Base-by-base conservation (phyloP, 2,888 invertebrate species). In the Odontomyia ornata region DNA sequence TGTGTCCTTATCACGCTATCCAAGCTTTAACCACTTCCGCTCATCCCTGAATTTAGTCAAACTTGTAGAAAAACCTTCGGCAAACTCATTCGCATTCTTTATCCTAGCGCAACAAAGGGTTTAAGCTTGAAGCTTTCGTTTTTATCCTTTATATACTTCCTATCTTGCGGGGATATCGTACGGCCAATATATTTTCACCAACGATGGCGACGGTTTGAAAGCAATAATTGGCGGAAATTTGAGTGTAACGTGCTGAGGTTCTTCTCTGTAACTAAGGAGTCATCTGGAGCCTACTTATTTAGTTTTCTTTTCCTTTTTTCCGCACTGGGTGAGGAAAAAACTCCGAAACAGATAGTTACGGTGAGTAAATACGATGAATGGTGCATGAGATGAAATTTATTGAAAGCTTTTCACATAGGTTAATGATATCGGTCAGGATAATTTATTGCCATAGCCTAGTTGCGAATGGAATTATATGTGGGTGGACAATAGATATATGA, bases 1-100 rank as follows among this genome's bases (percentile, higher is more conserved):
- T 72, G 56, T 28, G 52, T 18, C 52, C 28, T 56, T 72, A 72
- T 72, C 72, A 72, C 72, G 72, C 72, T 9, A 72, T 72, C 28
- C 30, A 52, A 9, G 47, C 47, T 67, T n/a, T 7, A 18, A 11
- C 0, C 25, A 7, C 25, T 25, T 23, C 36, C 36, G 9, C 9
- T 60, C 60, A 25, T 60, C 60, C 18, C 7, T 52, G 18, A 52
- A 52, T 52, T 52, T 52, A 13, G 13, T 18, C 52, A 3, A 36
- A 36, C 60, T 25, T 18, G 60, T 11, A 64, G 28, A 64, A 27
- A 28, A 64, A 64, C 28, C 11, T 64, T 64, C 25, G 15, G 4
- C 64, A 52, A 52, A 52, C 36, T 5, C 36, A 36, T 18, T 43
- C 43, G 43, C n/a, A n/a, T 36, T 67, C 21, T 43, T 47, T 11